Conservation (phyloP, 1,140 invertebrate species). For the Drosophila bocqueti region DNA sequence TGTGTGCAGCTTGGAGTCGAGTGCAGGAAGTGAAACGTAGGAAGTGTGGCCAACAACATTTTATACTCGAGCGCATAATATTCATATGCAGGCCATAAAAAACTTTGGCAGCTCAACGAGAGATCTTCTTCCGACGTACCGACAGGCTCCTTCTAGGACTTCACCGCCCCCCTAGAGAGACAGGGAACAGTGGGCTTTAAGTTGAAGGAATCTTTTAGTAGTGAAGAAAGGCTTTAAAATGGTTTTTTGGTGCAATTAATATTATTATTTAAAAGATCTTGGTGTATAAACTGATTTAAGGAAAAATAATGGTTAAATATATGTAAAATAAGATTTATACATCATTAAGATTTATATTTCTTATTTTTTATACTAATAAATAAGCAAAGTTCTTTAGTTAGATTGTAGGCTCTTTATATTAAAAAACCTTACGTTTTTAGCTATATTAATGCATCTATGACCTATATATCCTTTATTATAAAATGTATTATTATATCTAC, state of each 20-base stretch:
- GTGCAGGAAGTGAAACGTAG: slow-evolving; percentile 82
- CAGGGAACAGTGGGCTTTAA: slow-evolving; percentile 30
- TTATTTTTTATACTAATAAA: background rate
- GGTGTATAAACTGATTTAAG: background rate
- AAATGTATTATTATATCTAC: background rate
- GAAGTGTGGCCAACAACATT: slow-evolving; percentile 83
- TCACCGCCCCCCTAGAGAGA: background rate
- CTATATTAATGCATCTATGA: background rate
- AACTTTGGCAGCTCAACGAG: slow-evolving; percentile 82
- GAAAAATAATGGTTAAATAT: no score
- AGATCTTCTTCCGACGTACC: slow-evolving; percentile 68
- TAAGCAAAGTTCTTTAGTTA: background rate
- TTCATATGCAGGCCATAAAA: slow-evolving; percentile 83
- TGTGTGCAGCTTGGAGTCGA: slow-evolving; percentile 53
- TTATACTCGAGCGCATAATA: slow-evolving; percentile 83
- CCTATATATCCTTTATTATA: background rate
- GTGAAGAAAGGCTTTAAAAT: background rate
- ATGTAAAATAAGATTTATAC: no score
- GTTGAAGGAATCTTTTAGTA: background rate
- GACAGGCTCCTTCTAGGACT: slow-evolving; percentile 9
- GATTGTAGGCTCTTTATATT: background rate
- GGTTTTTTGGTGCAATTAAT: no score
- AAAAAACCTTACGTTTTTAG: background rate
- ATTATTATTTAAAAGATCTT: background rate
- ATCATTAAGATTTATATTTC: no score